Evolutionary conservation across 1,140 invertebrate species (phyloP).

Genomic region (Hypsibius dujardini): DNA sequence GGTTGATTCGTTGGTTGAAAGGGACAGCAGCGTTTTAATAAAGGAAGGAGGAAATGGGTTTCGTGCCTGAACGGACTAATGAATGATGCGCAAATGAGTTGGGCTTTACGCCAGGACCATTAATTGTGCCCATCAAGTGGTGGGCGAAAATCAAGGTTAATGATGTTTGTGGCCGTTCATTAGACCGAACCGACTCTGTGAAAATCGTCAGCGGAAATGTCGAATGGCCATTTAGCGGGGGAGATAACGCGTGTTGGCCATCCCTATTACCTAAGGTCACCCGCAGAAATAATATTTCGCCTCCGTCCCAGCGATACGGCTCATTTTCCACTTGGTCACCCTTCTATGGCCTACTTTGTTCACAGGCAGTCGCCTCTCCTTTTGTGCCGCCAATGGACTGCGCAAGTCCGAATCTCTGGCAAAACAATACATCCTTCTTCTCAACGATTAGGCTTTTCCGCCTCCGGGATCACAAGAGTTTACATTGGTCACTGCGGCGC

Average conservation of each 20-base stretch:
- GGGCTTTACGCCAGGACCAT: not conserved
- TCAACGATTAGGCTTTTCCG: not conserved
- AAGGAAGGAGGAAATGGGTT: no score
- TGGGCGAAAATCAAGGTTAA: conserved; percentile 9
- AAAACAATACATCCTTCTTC: not conserved
- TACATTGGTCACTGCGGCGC: no score
- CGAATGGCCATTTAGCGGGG: not conserved
- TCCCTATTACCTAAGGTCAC: not conserved
- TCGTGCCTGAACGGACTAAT: no score
- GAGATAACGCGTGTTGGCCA: not conserved
- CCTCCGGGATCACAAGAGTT: not conserved
- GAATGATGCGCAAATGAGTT: no score
- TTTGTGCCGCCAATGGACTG: not conserved
- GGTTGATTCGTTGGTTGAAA: no score
- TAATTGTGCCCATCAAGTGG: not conserved
- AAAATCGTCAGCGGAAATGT: conserved; percentile 15
- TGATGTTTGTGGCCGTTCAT: conserved; percentile 16
- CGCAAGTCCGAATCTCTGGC: not conserved
- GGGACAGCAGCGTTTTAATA: no score
- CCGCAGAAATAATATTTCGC: not conserved
- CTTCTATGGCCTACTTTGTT: not conserved
- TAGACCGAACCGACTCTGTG: not conserved
- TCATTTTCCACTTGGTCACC: conserved; percentile 1
- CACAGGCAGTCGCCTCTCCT: no score
- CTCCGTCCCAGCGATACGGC: not conserved